phyloP scores from a whole-genome alignment of 2,888 invertebrate species.

The Limnephilus rhombicus region DNA sequence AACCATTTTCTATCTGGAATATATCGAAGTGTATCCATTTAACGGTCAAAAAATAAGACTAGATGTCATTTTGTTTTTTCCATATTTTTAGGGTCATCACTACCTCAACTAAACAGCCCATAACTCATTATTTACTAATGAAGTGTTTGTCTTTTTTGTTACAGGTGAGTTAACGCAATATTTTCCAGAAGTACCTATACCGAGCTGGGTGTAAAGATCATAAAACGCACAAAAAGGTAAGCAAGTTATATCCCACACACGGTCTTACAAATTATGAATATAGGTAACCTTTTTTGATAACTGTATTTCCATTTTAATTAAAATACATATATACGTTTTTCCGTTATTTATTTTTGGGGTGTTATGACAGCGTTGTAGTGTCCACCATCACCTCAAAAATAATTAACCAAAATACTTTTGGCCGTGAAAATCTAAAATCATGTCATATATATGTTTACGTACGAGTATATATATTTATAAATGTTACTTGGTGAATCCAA shows the following conservation, averaged over 20 bases:
- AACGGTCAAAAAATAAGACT: too few species aligned
- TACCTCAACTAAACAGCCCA: neutral
- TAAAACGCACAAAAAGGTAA: neutral
- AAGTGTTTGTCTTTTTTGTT: neutral
- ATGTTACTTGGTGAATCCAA: neutral
- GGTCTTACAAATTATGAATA: neutral
- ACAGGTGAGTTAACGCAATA: conserved; percentile 10
- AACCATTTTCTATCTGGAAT: too few species aligned
- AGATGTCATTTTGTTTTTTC: too few species aligned
- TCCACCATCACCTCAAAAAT: too few species aligned
- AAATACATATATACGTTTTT: too few species aligned
- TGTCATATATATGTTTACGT: too few species aligned
- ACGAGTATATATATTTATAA: neutral
- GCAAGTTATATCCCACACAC: neutral
- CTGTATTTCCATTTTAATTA: neutral
- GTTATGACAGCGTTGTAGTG: too few species aligned
- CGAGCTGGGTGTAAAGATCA: neutral
- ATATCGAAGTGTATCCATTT: neutral
- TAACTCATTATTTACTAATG: neutral
- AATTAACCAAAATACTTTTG: too few species aligned
- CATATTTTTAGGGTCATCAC: neutral
- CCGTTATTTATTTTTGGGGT: too few species aligned
- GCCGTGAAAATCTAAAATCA: too few species aligned
- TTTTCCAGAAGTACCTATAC: neutral
- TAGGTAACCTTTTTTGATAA: neutral